A percentile compares a stretch with the other conserved stretches of the same genome.
Evolutionary conservation across 2,113 vertebrate species (phyloP).

Genomic region (rabbit (Oryctolagus cuniculus)): DNA sequence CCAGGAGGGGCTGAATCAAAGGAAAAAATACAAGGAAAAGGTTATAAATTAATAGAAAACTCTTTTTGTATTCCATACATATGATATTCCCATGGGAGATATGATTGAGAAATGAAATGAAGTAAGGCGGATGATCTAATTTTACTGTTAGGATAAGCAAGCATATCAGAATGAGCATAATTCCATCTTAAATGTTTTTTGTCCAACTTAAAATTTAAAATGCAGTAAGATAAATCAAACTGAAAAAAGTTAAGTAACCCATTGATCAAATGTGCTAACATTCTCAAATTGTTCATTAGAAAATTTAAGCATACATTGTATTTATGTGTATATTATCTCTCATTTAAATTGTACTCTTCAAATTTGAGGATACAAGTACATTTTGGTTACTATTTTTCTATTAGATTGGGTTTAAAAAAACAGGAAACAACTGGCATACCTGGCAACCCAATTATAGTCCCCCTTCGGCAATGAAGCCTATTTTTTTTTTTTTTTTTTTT

Average conservation of each 20-base stretch:
- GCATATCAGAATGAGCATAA: neutral
- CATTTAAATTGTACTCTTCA: neutral
- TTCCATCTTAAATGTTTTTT: neutral
- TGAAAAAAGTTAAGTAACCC: neutral
- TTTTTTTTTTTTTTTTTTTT: neutral
- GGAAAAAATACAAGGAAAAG: neutral
- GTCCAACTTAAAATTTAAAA: neutral
- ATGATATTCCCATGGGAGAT: neutral
- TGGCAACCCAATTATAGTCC: neutral
- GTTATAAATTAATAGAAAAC: neutral
- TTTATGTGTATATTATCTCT: neutral
- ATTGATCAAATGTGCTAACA: neutral
- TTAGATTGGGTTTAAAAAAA: neutral
- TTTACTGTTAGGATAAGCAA: neutral
- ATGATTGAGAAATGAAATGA: neutral
- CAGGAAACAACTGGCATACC: neutral
- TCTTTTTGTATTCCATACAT: neutral
- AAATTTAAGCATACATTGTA: neutral
- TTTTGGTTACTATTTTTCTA: neutral
- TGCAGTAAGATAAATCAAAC: neutral
- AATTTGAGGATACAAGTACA: neutral
- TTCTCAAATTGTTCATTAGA: neutral
- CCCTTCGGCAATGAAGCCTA: neutral
- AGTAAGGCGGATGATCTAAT: neutral
- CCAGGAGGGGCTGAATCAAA: neutral